A percentile compares a stretch with the other conserved stretches of the same genome.
Conservation (phyloP, 2,797 vertebrate genomes). For the Scyliorhinus canicula region DNA sequence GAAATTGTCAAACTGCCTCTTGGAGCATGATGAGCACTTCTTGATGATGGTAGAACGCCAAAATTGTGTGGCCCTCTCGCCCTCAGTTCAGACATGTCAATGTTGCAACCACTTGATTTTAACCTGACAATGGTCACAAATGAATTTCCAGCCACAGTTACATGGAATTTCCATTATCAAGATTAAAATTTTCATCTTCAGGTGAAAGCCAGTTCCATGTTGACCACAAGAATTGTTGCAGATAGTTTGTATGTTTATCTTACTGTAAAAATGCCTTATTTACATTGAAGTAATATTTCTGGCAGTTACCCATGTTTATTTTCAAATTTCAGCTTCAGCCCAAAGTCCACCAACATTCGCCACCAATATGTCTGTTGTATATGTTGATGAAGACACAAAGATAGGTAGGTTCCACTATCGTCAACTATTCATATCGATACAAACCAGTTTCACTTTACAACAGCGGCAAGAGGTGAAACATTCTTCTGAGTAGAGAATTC, state of each 20-base stretch:
- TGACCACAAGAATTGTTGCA: background rate
- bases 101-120: background rate
- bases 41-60: no score
- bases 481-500: background rate
- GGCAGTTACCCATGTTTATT: background rate
- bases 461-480: background rate
- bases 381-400: background rate
- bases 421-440: background rate
- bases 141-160: background rate
- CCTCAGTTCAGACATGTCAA: background rate
- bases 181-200: background rate
- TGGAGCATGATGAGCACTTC: background rate
- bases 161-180: background rate
- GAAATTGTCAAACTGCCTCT: background rate
- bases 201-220: background rate
- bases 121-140: background rate
- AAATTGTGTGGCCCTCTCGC: background rate
- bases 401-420: background rate
- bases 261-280: background rate
- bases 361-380: background rate
- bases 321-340: background rate
- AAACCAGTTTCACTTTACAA: background rate
- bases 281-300: background rate
- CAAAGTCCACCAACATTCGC: rapidly evolving
- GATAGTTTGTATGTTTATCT: background rate